Conservation (phyloP, 92 coral and sea anemone genomes). For the Phymanthus crucifer region DNA sequence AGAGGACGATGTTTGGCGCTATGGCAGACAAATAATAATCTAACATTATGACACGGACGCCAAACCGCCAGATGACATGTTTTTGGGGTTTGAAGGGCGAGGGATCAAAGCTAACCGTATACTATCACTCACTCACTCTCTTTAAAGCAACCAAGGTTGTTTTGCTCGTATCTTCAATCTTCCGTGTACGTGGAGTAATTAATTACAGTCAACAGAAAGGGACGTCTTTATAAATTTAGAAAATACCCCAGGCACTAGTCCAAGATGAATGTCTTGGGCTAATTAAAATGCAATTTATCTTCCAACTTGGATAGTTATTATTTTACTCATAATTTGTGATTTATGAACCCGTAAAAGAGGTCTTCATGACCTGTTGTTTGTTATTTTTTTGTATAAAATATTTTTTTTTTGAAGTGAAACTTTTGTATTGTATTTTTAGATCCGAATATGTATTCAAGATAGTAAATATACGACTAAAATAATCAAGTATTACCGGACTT, state of each 20-base stretch:
- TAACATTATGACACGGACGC: too few species aligned
- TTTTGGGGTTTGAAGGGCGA: not conserved
- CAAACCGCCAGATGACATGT: too few species aligned
- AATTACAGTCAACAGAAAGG: not conserved
- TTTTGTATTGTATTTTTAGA: not conserved
- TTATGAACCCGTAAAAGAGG: constrained; percentile 6
- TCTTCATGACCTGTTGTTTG: not conserved
- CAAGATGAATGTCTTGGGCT: constrained; percentile 5
- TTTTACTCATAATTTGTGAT: constrained; percentile 1
- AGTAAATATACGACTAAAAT: not conserved
- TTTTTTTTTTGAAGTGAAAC: not conserved
- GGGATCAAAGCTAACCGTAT: not conserved
- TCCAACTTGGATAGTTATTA: constrained; percentile 3
- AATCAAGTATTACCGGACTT: not conserved
- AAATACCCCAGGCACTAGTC: not conserved
- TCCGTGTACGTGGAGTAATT: not conserved
- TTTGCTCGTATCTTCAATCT: not conserved
- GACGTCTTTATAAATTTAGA: constrained; percentile 4
- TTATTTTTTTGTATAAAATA: not conserved
- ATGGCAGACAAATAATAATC: not conserved
- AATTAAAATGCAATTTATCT: constrained; percentile 14
- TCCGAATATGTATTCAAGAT: not conserved
- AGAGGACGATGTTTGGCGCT: not conserved
- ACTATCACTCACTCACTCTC: not conserved
- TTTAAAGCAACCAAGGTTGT: not conserved